These are phyloP conservation scores for Eulemur mongoz DNA, from an alignment of 2,797 vertebrate genomes.

Conservation along the genomic window DNA sequence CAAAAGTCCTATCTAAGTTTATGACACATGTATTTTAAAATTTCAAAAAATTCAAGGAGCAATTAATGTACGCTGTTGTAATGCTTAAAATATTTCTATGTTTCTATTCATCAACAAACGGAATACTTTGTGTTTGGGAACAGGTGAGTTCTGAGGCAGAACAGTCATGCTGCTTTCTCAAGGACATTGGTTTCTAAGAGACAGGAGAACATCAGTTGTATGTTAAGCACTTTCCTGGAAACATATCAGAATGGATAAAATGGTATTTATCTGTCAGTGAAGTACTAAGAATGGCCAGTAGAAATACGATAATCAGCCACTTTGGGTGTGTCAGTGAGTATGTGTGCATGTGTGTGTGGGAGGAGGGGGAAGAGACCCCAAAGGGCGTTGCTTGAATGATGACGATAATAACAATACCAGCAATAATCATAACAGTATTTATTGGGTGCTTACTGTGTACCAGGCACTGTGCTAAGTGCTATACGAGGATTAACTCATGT, in stretches of 20 bases:
- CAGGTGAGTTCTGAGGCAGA: not conserved
- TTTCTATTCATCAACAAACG: not conserved
- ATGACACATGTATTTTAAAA: not conserved
- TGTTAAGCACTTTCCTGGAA: not conserved
- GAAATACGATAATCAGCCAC: not conserved
- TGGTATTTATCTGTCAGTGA: not conserved
- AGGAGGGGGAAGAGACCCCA: not conserved
- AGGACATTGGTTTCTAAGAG: not conserved
- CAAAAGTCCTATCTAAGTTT: not conserved
- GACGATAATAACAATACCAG: not conserved
- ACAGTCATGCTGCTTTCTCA: not conserved
- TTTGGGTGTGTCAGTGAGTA: not conserved
- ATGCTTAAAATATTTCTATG: not conserved
- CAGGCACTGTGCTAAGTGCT: not conserved
- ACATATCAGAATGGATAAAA: not conserved
- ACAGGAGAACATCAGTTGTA: not conserved
- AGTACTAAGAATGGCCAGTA: not conserved
- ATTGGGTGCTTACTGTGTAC: not conserved
- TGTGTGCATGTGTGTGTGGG: too few species aligned
- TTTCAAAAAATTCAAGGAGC: not conserved
- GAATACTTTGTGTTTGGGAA: not conserved
- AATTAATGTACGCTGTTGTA: not conserved
- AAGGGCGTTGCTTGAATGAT: not conserved
- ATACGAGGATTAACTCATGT: not conserved
- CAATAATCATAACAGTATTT: not conserved